phyloP scores from a whole-genome alignment of 2,888 invertebrate genomes.

The Furcula furcula region DNA sequence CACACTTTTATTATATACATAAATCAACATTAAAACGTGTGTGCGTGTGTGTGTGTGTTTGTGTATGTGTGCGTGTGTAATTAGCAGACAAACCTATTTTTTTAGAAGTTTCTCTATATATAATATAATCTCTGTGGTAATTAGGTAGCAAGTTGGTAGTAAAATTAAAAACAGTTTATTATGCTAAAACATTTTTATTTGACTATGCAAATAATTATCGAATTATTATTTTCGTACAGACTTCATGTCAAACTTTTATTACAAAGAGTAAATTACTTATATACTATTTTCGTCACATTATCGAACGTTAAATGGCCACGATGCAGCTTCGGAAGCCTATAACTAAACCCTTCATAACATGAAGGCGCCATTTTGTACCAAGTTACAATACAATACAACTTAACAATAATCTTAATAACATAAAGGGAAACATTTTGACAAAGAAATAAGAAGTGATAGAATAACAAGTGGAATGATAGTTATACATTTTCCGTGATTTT shows the following conservation, averaged over 20 bases:
- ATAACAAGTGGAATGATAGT: constrained; percentile 71
- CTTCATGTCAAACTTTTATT: constrained; percentile 59
- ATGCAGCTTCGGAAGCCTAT: constrained; percentile 62
- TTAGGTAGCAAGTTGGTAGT: too few species aligned
- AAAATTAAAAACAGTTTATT: constrained; percentile 6
- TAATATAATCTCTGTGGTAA: too few species aligned
- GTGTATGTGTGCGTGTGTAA: too few species aligned
- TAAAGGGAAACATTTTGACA: constrained; percentile 43
- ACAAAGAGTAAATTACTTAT: constrained; percentile 64
- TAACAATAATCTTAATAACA: constrained; percentile 52
- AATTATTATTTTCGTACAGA: constrained; percentile 64
- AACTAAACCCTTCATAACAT: constrained; percentile 46
- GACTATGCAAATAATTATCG: constrained; percentile 63
- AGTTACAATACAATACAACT: constrained; percentile 53
- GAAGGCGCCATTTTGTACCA: constrained; percentile 74
- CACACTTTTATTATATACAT: too few species aligned
- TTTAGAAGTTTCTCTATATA: too few species aligned
- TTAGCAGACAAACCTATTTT: too few species aligned
- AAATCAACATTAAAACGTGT: too few species aligned
- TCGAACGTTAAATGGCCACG: constrained; percentile 74
- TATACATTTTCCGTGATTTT: constrained; percentile 24
- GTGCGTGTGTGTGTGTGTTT: too few species aligned
- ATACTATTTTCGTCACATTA: constrained; percentile 58
- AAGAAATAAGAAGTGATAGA: constrained; percentile 58
- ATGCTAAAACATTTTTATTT: constrained; percentile 77